phyloP scores from a whole-genome alignment of 2,797 vertebrate genomes.

The Artibeus jamaicensis region DNA sequence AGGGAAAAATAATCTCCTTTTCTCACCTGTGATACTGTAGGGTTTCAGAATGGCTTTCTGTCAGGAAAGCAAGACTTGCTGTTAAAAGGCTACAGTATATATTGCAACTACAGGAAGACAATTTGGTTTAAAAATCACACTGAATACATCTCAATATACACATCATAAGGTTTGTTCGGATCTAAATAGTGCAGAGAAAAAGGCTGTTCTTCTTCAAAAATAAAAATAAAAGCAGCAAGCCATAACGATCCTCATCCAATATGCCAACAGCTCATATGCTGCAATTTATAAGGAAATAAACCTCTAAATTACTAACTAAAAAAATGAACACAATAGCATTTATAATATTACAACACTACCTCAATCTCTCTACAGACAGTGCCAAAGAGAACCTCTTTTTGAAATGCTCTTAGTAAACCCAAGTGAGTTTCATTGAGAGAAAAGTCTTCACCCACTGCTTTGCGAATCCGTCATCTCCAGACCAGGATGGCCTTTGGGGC shows the following conservation, averaged over 20 bases:
- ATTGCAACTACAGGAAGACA: conserved; percentile 94
- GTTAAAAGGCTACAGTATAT: conserved; percentile 90
- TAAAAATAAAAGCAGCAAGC: conserved; percentile 90
- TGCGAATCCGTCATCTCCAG: conserved; percentile 49
- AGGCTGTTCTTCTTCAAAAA: conserved; percentile 81
- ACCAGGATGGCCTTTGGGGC: conserved; percentile 67
- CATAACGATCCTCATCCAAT: conserved; percentile 87
- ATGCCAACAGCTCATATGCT: conserved; percentile 86
- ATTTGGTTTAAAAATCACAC: conserved; percentile 93
- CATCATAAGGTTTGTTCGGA: conserved; percentile 92
- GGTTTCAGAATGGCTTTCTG: conserved; percentile 86
- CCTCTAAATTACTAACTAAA: conserved; percentile 79
- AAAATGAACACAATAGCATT: conserved; percentile 87
- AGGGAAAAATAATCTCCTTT: conserved; percentile 79
- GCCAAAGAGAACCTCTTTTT: conserved; percentile 88
- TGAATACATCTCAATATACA: conserved; percentile 93
- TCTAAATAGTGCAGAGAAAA: conserved; percentile 92
- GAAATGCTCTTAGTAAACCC: conserved; percentile 86
- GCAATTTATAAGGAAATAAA: conserved; percentile 81
- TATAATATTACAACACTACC: conserved; percentile 85
- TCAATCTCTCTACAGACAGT: conserved; percentile 87
- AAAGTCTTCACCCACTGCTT: conserved; percentile 61
- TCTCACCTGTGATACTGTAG: conserved; percentile 82
- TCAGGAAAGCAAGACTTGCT: conserved; percentile 89
- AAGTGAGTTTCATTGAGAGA: conserved; percentile 77